These are phyloP conservation scores for Doris montereyensis DNA, from an alignment of 2,888 invertebrate genomes.

Conservation along the genomic window DNA sequence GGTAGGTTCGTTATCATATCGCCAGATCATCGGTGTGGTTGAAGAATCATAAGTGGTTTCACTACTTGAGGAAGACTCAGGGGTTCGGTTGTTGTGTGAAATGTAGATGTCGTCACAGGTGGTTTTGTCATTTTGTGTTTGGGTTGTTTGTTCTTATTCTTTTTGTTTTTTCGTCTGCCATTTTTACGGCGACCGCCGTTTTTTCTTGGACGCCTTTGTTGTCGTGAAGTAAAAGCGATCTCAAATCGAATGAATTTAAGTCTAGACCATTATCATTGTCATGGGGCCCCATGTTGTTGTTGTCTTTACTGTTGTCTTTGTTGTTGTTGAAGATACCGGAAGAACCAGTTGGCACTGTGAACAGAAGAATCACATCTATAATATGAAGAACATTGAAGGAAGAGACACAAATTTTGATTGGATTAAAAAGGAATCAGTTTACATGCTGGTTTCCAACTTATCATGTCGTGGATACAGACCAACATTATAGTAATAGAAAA, in stretches of 20 bases:
- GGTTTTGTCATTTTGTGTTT: not conserved
- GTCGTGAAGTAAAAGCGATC: not conserved
- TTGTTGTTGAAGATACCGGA: not conserved
- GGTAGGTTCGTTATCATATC: constrained; percentile 21
- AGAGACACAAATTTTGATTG: too few relatives aligned
- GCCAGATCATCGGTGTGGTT: constrained; percentile 36
- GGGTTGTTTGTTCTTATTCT: constrained; percentile 30
- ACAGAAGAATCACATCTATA: too few relatives aligned
- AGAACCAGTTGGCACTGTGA: too few relatives aligned
- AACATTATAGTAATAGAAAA: too few relatives aligned
- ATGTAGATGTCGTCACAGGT: constrained; percentile 22
- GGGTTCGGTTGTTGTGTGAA: constrained; percentile 20
- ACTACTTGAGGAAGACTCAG: too few relatives aligned
- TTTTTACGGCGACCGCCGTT: constrained; percentile 34
- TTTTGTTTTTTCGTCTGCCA: constrained; percentile 37
- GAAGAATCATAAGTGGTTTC: too few relatives aligned
- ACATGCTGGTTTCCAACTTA: too few relatives aligned
- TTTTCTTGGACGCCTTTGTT: constrained; percentile 24
- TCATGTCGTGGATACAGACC: too few relatives aligned
- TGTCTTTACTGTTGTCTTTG: not conserved
- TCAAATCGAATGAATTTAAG: too few relatives aligned
- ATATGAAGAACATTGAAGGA: too few relatives aligned
- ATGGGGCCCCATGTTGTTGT: not conserved
- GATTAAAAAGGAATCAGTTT: too few relatives aligned
- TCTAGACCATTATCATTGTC: constrained; percentile 8